Evolutionary conservation across 2,888 invertebrate species (phyloP).

Genomic region (Loripinus fragilis): DNA sequence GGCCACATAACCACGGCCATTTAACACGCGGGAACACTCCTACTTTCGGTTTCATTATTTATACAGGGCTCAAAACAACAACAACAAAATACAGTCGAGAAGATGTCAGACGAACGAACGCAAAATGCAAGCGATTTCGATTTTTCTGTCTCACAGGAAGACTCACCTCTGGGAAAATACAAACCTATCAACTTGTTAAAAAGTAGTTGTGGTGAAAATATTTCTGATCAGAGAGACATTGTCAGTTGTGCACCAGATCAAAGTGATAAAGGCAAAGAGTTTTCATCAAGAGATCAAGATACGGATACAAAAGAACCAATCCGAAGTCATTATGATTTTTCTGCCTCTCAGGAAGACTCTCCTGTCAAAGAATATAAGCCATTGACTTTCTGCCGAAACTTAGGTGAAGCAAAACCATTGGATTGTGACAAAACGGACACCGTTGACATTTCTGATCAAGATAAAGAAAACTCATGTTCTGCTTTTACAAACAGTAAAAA

Average conservation of each 20-base stretch:
- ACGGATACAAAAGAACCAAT: too few species aligned
- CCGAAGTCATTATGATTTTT: too few species aligned
- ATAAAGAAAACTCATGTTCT: neutral
- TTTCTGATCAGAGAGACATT: neutral
- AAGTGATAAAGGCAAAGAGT: too few species aligned
- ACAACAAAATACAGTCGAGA: neutral
- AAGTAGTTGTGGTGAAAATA: neutral
- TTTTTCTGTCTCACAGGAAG: constrained; percentile 24
- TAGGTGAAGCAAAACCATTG: too few species aligned
- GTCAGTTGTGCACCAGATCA: too few species aligned
- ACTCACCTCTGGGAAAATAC: constrained; percentile 45
- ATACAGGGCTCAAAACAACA: neutral
- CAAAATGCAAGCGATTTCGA: neutral
- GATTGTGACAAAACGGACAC: too few species aligned
- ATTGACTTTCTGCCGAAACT: neutral
- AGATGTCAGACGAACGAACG: neutral
- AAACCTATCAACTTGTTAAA: constrained; percentile 8
- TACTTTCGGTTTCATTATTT: constrained; percentile 13
- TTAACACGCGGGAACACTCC: neutral
- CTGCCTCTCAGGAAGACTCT: constrained; percentile 34
- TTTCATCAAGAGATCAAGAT: too few species aligned
- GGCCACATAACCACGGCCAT: neutral
- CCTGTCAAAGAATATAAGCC: constrained; percentile 45
- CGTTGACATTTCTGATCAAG: neutral
- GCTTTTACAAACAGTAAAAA: neutral